Base-by-base conservation (phyloP, 2,888 invertebrate genomes). In the Elmis aenea region DNA sequence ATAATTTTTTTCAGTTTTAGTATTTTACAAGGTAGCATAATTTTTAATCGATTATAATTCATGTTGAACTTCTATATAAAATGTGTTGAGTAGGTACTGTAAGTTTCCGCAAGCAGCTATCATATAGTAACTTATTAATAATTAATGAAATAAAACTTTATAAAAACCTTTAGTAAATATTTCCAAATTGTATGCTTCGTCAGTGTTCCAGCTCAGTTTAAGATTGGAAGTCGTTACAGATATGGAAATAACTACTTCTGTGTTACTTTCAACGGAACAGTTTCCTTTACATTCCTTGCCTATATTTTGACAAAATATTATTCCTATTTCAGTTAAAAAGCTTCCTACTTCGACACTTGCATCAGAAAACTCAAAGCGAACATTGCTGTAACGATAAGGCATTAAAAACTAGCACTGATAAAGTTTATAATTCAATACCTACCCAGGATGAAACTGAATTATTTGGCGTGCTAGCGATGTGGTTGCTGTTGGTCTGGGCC, bases 101-200 rank as follows among this genome's bases (percentile, higher is more conserved):
- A n/a, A n/a, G n/a, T n/a, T n/a, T n/a, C n/a, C n/a, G n/a, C n/a
- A n/a, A n/a, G n/a, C n/a, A n/a, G n/a, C n/a, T n/a, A n/a, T n/a
- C n/a, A n/a, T n/a, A n/a, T n/a, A n/a, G n/a, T n/a, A n/a, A n/a
- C n/a, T n/a, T n/a, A n/a, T n/a, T n/a, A n/a, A n/a, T n/a, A n/a
- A n/a, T n/a, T n/a, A n/a, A n/a, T n/a, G n/a, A n/a, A n/a, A n/a
- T n/a, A n/a, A n/a, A n/a, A n/a, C n/a, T n/a, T n/a, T n/a, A n/a
- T 10, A 29, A 16, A 6, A 13, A 41, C 44, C 44, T 36, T 16
- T 32, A 6, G 35, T 30, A 4, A 12, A 14, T 14, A 45, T 15
- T 10, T 38, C 38, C 20, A 87, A 61, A 35, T 62, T 64, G 56
- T 87, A 88, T 18, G 76, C 71, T 62, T 88, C 87, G 46, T 81